Percentiles rank a stretch among this genome's conserved stretches.
Evolutionary conservation across 2,888 invertebrate genomes (phyloP).

Genomic region (Alcis repandata): DNA sequence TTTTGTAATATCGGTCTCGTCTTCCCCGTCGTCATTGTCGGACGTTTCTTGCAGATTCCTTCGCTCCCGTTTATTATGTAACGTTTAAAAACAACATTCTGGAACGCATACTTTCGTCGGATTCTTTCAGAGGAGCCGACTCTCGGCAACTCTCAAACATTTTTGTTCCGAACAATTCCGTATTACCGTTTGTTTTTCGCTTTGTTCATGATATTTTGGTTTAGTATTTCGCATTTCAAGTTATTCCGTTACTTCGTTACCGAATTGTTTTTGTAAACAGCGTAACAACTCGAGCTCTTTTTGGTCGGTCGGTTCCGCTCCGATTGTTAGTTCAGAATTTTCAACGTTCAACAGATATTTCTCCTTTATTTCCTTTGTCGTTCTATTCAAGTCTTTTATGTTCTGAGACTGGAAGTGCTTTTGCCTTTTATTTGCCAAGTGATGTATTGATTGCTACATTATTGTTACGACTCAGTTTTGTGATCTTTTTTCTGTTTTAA

Average conservation of each 20-base stretch:
- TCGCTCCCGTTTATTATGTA: conserved; percentile 50
- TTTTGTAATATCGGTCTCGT: conserved; percentile 44
- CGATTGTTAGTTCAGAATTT: conserved; percentile 47
- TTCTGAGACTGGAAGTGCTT: conserved; percentile 28
- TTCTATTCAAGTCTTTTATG: conserved; percentile 34
- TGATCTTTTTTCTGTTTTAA: conserved; percentile 16
- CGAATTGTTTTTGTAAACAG: conserved; percentile 71
- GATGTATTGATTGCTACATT: conserved; percentile 37
- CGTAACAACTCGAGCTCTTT: conserved; percentile 57
- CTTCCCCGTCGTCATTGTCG: conserved; percentile 38
- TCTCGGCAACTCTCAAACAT: conserved; percentile 59
- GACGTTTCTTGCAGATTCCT: conserved; percentile 46
- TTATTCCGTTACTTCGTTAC: conserved; percentile 71
- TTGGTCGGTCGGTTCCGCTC: conserved; percentile 49
- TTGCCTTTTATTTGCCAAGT: conserved; percentile 36
- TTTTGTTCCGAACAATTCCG: conserved; percentile 68
- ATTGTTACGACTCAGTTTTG: conserved; percentile 30
- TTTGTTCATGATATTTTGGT: conserved; percentile 73
- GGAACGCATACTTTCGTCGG: conserved; percentile 60
- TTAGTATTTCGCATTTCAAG: conserved; percentile 65
- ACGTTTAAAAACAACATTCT: conserved; percentile 57
- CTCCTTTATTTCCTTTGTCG: conserved; percentile 42
- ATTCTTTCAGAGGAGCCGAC: conserved; percentile 60
- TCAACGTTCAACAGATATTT: conserved; percentile 45
- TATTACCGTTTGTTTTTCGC: conserved; percentile 67